These are phyloP conservation scores for Andrena camellia DNA, from an alignment of 2,888 invertebrate species.

Conservation along the genomic window DNA sequence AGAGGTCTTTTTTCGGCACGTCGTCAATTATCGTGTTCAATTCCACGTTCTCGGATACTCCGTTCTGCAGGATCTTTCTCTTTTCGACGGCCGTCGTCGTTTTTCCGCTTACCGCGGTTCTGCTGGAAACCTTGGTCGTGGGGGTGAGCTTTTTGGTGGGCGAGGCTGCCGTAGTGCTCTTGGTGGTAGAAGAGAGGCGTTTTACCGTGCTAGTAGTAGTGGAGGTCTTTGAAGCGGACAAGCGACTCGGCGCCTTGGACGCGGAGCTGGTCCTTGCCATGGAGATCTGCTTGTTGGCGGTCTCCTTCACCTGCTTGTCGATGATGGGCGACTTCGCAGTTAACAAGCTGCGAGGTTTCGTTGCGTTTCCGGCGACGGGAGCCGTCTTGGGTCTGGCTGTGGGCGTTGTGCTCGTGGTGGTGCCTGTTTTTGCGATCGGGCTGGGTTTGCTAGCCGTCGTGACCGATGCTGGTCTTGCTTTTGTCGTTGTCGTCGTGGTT, in stretches of 20 bases:
- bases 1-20: slow-evolving; percentile 86
- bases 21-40: slow-evolving; percentile 77
- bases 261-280: slow-evolving; percentile 85
- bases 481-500: slow-evolving; percentile 56
- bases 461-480: slow-evolving; percentile 64
- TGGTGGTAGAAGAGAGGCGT: slow-evolving; percentile 65
- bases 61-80: slow-evolving; percentile 77
- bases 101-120: slow-evolving; percentile 33
- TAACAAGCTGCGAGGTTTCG: slow-evolving; percentile 75
- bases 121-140: slow-evolving; percentile 65
- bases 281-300: slow-evolving; percentile 89
- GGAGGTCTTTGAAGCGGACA: slow-evolving; percentile 54
- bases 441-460: slow-evolving; percentile 63
- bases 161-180: slow-evolving; percentile 55
- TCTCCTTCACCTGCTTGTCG: slow-evolving; percentile 89
- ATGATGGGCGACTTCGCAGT: slow-evolving; percentile 77
- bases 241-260: slow-evolving; percentile 67
- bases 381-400: slow-evolving; percentile 78
- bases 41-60: slow-evolving; percentile 74
- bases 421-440: slow-evolving; percentile 35
- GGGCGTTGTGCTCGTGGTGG: slow-evolving; percentile 67
- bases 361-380: slow-evolving; percentile 68
- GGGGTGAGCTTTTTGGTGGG: slow-evolving; percentile 71
- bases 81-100: slow-evolving; percentile 47
- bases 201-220: slow-evolving; percentile 65